Base-by-base conservation (phyloP, 2,113 vertebrate genomes). In the Nothoprocta pentlandii region DNA sequence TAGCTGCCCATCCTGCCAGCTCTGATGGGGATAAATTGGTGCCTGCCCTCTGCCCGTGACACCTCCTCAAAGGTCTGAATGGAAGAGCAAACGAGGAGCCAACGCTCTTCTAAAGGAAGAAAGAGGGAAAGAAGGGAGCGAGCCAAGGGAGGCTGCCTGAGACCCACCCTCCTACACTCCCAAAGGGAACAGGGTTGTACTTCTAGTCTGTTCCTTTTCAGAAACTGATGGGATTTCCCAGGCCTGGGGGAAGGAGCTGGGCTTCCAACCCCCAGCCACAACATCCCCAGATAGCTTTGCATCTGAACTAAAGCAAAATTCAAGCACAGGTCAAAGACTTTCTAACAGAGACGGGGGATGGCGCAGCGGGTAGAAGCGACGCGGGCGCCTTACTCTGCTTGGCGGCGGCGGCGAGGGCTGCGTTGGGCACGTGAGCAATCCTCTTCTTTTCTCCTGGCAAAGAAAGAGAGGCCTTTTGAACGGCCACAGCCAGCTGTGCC, bases 391-490 rank as follows among this genome's bases (percentile, higher is more conserved):
- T 98, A 99, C 98, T 96, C 74, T 97, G 94, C 81, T 97, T 98
- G n/a, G 97, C 82, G 21, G 97, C 86, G 28, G 96, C 21, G 1
- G 90, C 62, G 56, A 93, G 86, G 14, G 86, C 92, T 23, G 74
- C 95, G 28, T 96, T 98, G 85, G 99, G 98, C 73, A 98, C 97
- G 25, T 99, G 99, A 12, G 99, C 99, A 23, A 99, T 98, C 94
- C 99, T 98, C 92, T 96, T 99, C 97, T 97, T 99, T 89, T 99
- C 98, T 53, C 98, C 98, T 6, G 98, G 97, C 85, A 61, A 94
- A 86, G 95, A 90, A 36, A 94, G 93, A 21, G 96, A 93, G 25
- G 81, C 92, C 94, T 76, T 97, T 62, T 51, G 98, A 92, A 81
- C 98, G 41, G 58, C 93, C 4, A 96, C 94, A 3, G 97, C 98